phyloP scores from a whole-genome alignment of 2,797 vertebrate genomes.

The Threskiornis aethiopicus region DNA sequence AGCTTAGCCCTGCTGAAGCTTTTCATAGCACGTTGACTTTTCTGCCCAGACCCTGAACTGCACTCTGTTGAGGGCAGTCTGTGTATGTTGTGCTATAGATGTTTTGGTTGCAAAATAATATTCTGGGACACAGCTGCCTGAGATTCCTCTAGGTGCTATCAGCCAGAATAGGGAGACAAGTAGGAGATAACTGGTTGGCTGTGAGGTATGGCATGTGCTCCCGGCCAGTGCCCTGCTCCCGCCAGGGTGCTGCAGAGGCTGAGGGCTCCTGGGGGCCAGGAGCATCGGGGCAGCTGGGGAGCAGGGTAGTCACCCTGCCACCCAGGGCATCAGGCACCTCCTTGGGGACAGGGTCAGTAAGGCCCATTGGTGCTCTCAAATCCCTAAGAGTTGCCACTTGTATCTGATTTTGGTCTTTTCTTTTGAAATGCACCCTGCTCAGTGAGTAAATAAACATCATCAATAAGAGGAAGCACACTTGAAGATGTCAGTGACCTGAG shows the following conservation, averaged over 20 bases:
- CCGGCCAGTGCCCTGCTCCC: neutral
- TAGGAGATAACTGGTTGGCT: neutral
- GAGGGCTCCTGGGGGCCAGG: rapidly evolving
- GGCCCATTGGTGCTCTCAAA: neutral
- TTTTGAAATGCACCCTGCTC: neutral
- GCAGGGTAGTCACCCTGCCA: neutral
- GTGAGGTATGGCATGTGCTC: neutral
- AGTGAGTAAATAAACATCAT: neutral
- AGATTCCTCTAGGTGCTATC: neutral
- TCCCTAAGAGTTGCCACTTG: neutral
- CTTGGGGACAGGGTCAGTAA: neutral
- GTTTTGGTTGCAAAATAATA: neutral
- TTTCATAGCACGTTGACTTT: neutral
- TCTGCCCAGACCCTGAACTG: neutral
- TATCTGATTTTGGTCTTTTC: neutral
- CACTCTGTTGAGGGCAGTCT: neutral
- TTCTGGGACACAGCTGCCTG: neutral
- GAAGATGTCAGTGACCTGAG: neutral
- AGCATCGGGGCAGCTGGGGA: neutral
- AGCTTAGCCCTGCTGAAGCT: neutral
- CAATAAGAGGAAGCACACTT: neutral
- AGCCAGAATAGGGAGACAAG: neutral
- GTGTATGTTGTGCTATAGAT: neutral
- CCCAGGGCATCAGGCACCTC: rapidly evolving
- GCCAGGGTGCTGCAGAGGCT: neutral